Evolutionary conservation across 2,888 invertebrate species (phyloP).

Genomic region (Escarpia spicata): DNA sequence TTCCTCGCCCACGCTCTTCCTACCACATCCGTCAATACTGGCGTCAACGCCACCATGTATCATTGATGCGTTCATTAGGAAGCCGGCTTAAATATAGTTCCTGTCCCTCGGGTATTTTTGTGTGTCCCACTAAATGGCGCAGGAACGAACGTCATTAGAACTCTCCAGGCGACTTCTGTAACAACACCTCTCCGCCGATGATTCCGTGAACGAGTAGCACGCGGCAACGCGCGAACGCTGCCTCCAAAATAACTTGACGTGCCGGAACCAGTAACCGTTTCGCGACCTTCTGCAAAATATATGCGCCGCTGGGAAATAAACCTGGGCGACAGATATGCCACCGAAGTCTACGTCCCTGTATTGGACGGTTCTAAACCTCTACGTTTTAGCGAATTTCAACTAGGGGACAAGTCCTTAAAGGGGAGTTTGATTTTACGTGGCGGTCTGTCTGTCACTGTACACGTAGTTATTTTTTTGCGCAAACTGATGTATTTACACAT

Average conservation of each 20-base stretch:
- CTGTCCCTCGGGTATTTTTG: not conserved
- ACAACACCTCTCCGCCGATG: not conserved
- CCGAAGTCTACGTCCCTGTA: not conserved
- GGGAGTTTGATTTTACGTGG: not conserved
- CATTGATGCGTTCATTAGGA: slow-evolving; percentile 3
- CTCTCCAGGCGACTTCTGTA: not conserved
- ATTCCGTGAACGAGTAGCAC: not conserved
- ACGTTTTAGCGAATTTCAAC: not conserved
- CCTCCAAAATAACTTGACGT: not conserved
- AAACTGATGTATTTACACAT: no score
- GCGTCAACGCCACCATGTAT: not conserved
- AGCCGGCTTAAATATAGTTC: not conserved
- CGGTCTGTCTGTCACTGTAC: no score
- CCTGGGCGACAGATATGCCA: not conserved
- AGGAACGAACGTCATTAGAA: not conserved
- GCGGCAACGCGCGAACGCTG: not conserved
- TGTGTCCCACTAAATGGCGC: not conserved
- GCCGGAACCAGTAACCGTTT: not conserved
- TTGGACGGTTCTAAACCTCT: not conserved
- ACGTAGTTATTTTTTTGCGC: no score
- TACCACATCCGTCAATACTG: not conserved
- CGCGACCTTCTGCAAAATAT: not conserved
- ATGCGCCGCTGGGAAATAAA: slow-evolving; percentile 6
- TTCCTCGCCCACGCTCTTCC: not conserved
- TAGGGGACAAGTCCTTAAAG: not conserved